Evolutionary conservation across 2,113 vertebrate species (phyloP).

Genomic region (Sceloporus undulatus): DNA sequence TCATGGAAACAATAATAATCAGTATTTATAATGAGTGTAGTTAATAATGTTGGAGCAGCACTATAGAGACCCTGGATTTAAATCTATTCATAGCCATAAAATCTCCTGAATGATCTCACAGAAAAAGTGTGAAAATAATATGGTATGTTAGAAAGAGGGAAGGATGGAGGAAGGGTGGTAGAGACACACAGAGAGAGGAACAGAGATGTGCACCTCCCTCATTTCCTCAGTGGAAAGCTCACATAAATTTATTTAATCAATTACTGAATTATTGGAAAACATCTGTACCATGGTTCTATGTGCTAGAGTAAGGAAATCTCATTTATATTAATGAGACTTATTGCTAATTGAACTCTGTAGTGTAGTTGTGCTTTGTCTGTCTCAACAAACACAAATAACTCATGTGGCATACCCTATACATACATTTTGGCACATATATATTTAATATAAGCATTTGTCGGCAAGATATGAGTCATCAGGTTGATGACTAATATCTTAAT

Average conservation of each 20-base stretch:
- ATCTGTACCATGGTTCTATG: neutral
- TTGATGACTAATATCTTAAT: too few relatives aligned
- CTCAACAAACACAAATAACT: neutral
- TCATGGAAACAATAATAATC: neutral
- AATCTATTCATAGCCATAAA: neutral
- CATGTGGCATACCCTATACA: neutral
- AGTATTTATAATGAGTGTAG: neutral
- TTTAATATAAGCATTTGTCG: neutral
- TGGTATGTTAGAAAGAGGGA: too few relatives aligned
- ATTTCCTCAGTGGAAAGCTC: neutral
- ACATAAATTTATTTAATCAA: neutral
- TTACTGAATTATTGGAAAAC: neutral
- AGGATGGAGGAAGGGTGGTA: neutral
- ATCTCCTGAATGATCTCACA: neutral
- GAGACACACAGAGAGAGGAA: too few relatives aligned
- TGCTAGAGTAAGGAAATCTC: neutral
- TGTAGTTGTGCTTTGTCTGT: neutral
- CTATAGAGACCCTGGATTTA: neutral
- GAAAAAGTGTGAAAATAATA: neutral
- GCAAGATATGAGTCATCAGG: too few relatives aligned
- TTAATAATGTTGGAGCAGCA: neutral
- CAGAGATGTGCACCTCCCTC: neutral
- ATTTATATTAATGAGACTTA: neutral
- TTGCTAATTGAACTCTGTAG: neutral
- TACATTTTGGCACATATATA: neutral